Conservation (phyloP, 2,888 invertebrate genomes). For the Andrena haemorrhoa region DNA sequence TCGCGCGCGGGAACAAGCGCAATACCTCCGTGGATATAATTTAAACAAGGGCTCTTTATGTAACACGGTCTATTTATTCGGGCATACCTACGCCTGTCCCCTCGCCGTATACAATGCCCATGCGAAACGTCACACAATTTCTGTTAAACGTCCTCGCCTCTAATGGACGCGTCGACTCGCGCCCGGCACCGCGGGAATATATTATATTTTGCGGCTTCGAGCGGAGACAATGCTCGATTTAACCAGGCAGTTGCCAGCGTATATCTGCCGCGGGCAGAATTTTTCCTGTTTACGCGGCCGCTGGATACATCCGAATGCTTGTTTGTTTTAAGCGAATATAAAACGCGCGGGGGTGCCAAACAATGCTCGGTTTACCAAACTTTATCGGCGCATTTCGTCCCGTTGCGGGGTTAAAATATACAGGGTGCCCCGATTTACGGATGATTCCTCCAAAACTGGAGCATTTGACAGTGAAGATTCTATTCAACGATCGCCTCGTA, state of each 20-base stretch:
- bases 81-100: constrained; percentile 52
- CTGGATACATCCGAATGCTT: background rate
- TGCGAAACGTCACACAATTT: constrained; percentile 66
- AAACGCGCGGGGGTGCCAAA: background rate
- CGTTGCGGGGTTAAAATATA: no score
- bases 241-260: constrained; percentile 23
- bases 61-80: constrained; percentile 71
- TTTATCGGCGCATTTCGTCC: background rate
- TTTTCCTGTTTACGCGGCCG: constrained; percentile 1
- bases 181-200: constrained; percentile 37
- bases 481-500: no score
- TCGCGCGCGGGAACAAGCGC: constrained; percentile 63
- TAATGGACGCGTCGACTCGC: constrained; percentile 61
- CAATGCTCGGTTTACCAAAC: background rate
- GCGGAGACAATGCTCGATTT: constrained; percentile 48
- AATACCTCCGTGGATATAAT: constrained; percentile 70
- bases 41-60: constrained; percentile 70
- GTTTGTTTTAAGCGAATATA: background rate
- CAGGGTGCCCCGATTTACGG: no score
- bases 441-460: background rate
- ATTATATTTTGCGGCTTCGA: constrained; percentile 57
- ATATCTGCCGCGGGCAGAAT: background rate
- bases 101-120: constrained; percentile 59
- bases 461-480: background rate
- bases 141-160: constrained; percentile 59